Evolutionary conservation across 2,797 vertebrate genomes (phyloP).

Genomic region (Pseudochaenichthys georgianus): DNA sequence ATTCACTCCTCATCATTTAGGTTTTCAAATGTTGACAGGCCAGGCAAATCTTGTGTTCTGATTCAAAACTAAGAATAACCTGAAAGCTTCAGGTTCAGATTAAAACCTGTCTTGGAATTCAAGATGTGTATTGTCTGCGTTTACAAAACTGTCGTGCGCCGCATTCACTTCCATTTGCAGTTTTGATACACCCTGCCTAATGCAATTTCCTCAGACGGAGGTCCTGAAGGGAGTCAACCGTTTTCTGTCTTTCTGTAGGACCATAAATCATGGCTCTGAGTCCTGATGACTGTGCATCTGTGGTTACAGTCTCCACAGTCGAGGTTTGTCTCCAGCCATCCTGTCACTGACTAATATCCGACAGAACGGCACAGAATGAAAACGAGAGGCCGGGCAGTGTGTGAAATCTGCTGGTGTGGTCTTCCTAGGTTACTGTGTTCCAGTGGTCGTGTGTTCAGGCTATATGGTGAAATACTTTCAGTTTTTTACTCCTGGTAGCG

Average conservation of each 20-base stretch:
- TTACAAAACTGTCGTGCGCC: conserved; percentile 47
- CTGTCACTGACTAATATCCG: conserved; percentile 76
- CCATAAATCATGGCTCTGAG: conserved; percentile 73
- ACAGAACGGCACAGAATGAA: conserved; percentile 55
- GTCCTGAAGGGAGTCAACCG: conserved; percentile 72
- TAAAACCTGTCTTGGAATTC: conserved; percentile 18
- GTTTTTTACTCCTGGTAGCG: conserved; percentile 45
- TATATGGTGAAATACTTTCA: conserved; percentile 47
- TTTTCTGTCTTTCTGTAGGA: conserved; percentile 75
- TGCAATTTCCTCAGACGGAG: conserved; percentile 79
- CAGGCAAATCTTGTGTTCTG: not conserved
- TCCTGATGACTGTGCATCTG: conserved; percentile 83
- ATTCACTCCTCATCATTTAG: not conserved
- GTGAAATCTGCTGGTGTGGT: conserved; percentile 55
- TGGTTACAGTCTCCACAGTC: conserved; percentile 58
- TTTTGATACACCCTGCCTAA: conserved; percentile 61
- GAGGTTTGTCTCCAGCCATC: conserved; percentile 61
- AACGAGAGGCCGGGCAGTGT: conserved; percentile 60
- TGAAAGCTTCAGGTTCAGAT: conserved; percentile 21
- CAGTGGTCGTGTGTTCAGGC: conserved; percentile 23
- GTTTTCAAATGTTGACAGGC: not conserved
- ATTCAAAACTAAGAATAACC: conserved; percentile 31
- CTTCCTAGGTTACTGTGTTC: conserved; percentile 35
- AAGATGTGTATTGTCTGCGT: conserved; percentile 29
- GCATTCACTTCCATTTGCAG: conserved; percentile 67